These are phyloP conservation scores for Callipepla squamata DNA, from an alignment of 2,113 vertebrate species.

Conservation along the genomic window DNA sequence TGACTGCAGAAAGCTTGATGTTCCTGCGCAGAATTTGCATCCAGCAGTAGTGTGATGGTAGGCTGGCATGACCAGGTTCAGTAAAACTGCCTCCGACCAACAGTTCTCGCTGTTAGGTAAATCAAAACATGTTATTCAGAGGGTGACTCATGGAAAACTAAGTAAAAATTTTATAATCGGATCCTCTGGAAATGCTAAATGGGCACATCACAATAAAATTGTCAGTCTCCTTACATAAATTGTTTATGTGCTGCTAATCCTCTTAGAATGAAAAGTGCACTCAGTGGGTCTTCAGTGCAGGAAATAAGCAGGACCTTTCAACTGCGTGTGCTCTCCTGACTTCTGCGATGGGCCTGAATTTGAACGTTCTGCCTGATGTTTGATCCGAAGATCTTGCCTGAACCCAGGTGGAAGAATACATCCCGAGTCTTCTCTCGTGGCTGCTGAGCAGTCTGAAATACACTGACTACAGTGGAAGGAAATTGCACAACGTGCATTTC, in stretches of 20 bases:
- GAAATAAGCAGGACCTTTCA: background rate
- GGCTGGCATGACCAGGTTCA: constrained; percentile 23
- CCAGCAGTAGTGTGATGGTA: background rate
- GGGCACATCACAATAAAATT: background rate
- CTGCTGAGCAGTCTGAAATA: background rate
- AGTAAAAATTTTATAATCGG: constrained; percentile 7
- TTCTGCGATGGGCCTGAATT: background rate
- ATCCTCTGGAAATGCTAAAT: background rate
- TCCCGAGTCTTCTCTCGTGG: background rate
- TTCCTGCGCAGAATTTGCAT: background rate
- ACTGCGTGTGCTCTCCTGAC: background rate
- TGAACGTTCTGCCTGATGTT: background rate
- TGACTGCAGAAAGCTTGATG: background rate
- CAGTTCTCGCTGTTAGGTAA: constrained; percentile 38
- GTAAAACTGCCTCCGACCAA: background rate
- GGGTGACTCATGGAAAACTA: background rate
- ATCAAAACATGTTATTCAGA: constrained; percentile 26
- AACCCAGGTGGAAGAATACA: background rate
- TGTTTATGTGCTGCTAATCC: constrained; percentile 23
- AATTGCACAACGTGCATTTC: background rate
- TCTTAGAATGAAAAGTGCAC: background rate
- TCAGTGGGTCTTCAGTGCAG: background rate
- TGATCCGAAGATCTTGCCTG: background rate
- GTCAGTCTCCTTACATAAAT: background rate
- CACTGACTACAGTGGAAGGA: background rate